Conservation (phyloP, 2,888 invertebrate species). For the Dendrolimus pini region DNA sequence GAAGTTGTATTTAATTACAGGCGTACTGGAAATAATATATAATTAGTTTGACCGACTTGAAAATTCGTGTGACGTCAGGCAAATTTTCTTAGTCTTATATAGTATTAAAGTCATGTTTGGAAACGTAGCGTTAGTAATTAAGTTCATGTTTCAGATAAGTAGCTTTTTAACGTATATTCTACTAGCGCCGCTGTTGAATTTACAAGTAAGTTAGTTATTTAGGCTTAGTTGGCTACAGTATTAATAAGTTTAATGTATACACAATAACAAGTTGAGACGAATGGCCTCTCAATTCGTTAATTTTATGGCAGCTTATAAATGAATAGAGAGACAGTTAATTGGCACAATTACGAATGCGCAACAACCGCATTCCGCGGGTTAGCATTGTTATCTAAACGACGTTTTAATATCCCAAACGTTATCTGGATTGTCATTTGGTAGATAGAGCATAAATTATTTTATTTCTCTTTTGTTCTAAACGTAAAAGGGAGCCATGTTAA, state of each 20-base stretch:
- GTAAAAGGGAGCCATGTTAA: too few relatives aligned
- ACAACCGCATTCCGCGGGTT: slow-evolving; percentile 45
- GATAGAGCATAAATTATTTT: slow-evolving; percentile 33
- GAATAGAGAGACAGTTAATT: slow-evolving; percentile 57
- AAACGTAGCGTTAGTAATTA: too few relatives aligned
- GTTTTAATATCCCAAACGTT: slow-evolving; percentile 27
- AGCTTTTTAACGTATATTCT: too few relatives aligned
- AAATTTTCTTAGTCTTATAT: too few relatives aligned
- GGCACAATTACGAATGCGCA: slow-evolving; percentile 51
- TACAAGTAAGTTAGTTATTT: too few relatives aligned
- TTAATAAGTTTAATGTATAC: background rate
- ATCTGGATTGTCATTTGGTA: slow-evolving; percentile 26
- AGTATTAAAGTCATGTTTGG: too few relatives aligned
- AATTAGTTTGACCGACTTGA: too few relatives aligned
- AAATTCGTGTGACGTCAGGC: too few relatives aligned
- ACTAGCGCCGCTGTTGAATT: too few relatives aligned
- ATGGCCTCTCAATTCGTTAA: slow-evolving; percentile 10
- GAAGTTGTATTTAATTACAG: too few relatives aligned
- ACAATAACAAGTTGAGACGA: background rate
- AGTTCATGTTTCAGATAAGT: too few relatives aligned
- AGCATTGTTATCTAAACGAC: slow-evolving; percentile 28
- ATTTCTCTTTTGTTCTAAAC: background rate
- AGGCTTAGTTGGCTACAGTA: background rate
- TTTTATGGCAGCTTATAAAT: slow-evolving; percentile 42
- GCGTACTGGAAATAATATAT: too few relatives aligned